Base-by-base conservation (phyloP, 1,140 invertebrate species). In the Triops cancriformis region DNA sequence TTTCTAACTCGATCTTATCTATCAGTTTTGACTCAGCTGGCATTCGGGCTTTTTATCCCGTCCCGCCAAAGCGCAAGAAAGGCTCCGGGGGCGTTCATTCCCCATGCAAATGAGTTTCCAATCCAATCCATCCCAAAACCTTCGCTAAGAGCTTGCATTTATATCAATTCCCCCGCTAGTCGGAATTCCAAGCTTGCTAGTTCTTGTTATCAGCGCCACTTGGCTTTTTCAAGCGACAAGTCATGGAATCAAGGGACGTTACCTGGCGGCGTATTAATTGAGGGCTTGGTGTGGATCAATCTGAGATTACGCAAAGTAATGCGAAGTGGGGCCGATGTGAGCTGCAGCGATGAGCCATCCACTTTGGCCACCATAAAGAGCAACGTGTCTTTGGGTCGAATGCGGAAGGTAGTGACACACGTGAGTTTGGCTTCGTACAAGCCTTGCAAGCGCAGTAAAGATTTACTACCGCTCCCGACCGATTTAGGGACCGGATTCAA, bases 321-420 rank as follows among this genome's bases (percentile, higher is more conserved):
- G 26, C 77, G 77, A n/a, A 78, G 74, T 31, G 77, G 77, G n/a
- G 77, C 77, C 72, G 77, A 73, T n/a, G 72, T 73, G 14, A 78
- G 73, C 41, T 78, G 77, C 27, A 78, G 42, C 18, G 77, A 74
- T 18, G 73, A 73, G 27, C 45, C 45, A 43, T 45, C 64, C 1
- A 72, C 64, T 37, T 78, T 26, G 28, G 72, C 74, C 64, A 78
- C 77, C 64, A 78, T 73, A 43, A 78, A 78, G 43, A 78, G 77
- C n/a, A 78, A 43, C 31, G 74, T 73, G 73, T 78, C 77, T 23
- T 74, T 37, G 23, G 74, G 31, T 26, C 73, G 77, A 72, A 78
- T 78, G 26, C 77, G 77, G 41, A 78, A 78, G 41, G 73, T 73
- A 26, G 77, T 73, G 72, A 78, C 72, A 73, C 77, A 78, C 28